Evolutionary conservation across 1,140 invertebrate species (phyloP).

Genomic region (Chlorops oryzae): DNA sequence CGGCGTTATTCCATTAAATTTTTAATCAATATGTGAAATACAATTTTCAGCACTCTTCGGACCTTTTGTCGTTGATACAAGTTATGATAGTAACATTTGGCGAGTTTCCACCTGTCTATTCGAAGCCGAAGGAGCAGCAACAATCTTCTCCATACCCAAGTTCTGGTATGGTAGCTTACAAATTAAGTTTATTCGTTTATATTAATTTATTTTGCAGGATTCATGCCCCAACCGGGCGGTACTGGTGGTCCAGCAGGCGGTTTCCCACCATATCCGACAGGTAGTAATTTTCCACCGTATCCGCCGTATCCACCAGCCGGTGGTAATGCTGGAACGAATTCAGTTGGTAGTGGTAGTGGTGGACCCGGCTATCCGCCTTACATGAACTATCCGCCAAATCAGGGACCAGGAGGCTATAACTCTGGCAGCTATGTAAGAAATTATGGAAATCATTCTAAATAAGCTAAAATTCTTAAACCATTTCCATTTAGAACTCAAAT

Average conservation of each 20-base stretch:
- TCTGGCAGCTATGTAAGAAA: constrained; percentile 36
- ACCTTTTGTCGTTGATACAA: constrained; percentile 80
- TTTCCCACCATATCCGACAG: constrained; percentile 39
- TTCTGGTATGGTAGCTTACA: constrained; percentile 20
- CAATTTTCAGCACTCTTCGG: constrained; percentile 63
- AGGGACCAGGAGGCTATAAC: constrained; percentile 45
- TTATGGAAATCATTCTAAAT: neutral
- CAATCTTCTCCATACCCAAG: constrained; percentile 34
- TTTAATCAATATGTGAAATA: neutral
- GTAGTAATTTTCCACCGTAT: constrained; percentile 33
- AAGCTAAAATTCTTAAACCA: neutral
- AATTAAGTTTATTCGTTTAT: neutral
- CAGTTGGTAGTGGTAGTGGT: constrained; percentile 6
- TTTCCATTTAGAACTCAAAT: constrained; percentile 33
- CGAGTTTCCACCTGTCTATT: constrained; percentile 90
- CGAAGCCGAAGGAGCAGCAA: constrained; percentile 55
- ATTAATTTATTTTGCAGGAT: constrained; percentile 20
- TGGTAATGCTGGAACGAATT: constrained; percentile 7
- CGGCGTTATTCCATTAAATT: neutral
- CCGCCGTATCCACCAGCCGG: constrained; percentile 22
- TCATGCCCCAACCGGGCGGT: constrained; percentile 29
- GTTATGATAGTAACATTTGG: constrained; percentile 91
- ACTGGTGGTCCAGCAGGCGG: constrained; percentile 22
- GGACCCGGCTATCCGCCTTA: constrained; percentile 47
- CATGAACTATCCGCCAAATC: constrained; percentile 48